Percentiles rank a stretch among this genome's conserved stretches.
These are phyloP conservation scores for Antrozous pallidus DNA, from an alignment of 2,797 vertebrate genomes.

Conservation along the genomic window DNA sequence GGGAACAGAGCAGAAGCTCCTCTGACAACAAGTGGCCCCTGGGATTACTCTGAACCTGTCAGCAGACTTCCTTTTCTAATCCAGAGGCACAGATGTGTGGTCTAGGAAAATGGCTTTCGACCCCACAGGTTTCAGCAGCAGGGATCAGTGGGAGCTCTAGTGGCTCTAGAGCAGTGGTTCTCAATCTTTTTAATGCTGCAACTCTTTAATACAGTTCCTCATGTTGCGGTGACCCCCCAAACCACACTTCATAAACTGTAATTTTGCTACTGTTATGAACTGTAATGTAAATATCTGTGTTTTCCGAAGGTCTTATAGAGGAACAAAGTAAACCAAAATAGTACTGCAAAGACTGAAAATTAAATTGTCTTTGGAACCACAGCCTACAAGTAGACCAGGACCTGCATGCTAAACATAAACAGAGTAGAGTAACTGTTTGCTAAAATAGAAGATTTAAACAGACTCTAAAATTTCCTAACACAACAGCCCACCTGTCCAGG, in stretches of 20 bases:
- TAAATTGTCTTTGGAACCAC: neutral
- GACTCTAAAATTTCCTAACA: neutral
- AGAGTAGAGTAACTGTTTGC: neutral
- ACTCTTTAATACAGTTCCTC: too few species aligned
- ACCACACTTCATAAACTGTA: too few species aligned
- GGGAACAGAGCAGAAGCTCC: neutral
- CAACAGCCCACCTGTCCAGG: neutral
- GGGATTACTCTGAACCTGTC: neutral
- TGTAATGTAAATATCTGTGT: too few species aligned
- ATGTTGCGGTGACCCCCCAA: too few species aligned
- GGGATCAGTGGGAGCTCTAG: neutral
- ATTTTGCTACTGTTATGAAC: too few species aligned
- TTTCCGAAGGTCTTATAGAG: neutral
- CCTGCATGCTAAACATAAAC: neutral
- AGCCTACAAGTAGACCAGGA: neutral
- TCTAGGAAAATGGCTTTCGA: neutral
- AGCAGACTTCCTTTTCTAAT: neutral
- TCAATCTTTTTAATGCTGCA: too few species aligned
- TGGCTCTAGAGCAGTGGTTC: too few species aligned
- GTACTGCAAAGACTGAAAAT: constrained; percentile 1
- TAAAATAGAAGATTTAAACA: neutral
- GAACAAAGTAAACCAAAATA: neutral
- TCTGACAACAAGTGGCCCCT: neutral
- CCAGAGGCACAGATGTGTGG: neutral
- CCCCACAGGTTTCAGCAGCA: neutral